Percentiles rank a stretch among this genome's conserved stretches.
These are phyloP conservation scores for Lamprologus speciosus DNA, from an alignment of 2,113 vertebrate species.

Conservation along the genomic window DNA sequence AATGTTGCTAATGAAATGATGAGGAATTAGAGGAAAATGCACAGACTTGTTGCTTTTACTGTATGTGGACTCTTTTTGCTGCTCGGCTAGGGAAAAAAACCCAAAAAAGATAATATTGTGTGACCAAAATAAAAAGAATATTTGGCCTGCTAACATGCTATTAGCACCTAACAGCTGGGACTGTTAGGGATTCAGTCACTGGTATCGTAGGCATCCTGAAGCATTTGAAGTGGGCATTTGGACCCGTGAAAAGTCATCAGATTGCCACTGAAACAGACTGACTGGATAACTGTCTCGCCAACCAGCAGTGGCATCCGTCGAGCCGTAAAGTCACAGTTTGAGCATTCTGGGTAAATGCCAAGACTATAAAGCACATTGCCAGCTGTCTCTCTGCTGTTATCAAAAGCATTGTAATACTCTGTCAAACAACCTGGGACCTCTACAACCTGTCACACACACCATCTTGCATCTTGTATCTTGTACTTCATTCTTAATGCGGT, in stretches of 20 bases:
- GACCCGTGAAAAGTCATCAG: neutral
- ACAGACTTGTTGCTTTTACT: neutral
- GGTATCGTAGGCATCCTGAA: neutral
- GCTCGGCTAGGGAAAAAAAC: accelerated
- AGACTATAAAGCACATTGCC: neutral
- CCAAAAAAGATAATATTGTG: neutral
- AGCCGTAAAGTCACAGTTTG: neutral
- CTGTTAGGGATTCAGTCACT: neutral
- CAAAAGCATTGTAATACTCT: neutral
- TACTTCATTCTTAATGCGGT: neutral
- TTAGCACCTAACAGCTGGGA: neutral
- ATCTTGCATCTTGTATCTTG: neutral
- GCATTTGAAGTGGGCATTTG: neutral
- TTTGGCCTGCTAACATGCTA: neutral
- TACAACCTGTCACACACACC: neutral
- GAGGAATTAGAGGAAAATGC: neutral
- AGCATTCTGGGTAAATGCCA: neutral
- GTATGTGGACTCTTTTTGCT: neutral
- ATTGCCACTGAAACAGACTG: neutral
- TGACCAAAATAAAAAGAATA: neutral
- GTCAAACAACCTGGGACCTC: neutral
- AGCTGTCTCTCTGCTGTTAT: neutral
- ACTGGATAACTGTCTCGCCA: neutral
- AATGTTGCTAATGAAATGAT: neutral
- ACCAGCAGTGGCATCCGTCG: neutral